Evolutionary conservation across 2,888 invertebrate genomes (phyloP).

Genomic region (Acrobasis repandana): DNA sequence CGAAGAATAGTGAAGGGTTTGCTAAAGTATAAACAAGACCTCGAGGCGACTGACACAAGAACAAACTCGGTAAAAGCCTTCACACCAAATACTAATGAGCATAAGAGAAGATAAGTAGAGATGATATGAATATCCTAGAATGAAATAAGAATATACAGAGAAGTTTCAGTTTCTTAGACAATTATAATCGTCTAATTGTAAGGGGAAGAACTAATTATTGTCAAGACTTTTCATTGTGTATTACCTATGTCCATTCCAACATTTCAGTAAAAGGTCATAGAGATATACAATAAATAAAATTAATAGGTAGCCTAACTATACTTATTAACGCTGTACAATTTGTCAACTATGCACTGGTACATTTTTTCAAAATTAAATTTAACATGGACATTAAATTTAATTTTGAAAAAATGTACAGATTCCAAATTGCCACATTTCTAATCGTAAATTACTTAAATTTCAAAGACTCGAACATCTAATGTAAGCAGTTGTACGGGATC

Average conservation of each 20-base stretch:
- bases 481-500: no score
- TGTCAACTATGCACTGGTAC: background rate
- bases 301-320: background rate
- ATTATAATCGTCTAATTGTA: background rate
- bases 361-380: no score
- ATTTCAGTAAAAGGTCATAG: background rate
- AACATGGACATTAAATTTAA: no score
- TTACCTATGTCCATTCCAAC: background rate
- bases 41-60: background rate
- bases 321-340: background rate
- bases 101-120: no score
- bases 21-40: background rate
- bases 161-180: background rate
- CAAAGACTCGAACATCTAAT: no score
- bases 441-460: no score
- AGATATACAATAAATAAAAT: background rate
- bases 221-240: background rate
- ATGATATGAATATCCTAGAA: no score
- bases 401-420: no score
- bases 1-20: slow-evolving; percentile 38
- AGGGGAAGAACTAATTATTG: background rate
- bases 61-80: slow-evolving; percentile 2
- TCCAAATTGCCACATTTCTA: no score
- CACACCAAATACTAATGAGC: no score
- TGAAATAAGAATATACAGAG: no score